phyloP scores from a whole-genome alignment of 2,113 vertebrate genomes.

The Smithornis capensis region DNA sequence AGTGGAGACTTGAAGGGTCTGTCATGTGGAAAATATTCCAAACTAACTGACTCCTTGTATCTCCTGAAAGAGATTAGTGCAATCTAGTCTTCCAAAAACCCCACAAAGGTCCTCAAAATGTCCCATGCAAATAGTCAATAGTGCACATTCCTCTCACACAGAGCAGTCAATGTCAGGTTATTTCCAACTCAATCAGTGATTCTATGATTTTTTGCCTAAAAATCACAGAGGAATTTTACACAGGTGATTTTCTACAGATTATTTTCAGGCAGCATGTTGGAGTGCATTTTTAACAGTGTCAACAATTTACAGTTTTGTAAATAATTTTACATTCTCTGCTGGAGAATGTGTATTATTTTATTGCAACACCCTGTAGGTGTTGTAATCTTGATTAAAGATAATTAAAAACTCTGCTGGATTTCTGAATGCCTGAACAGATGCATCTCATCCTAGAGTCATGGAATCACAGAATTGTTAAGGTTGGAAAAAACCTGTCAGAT shows the following conservation, averaged over 20 bases:
- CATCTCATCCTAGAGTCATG: neutral
- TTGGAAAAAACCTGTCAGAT: neutral
- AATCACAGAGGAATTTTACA: neutral
- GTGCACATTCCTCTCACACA: neutral
- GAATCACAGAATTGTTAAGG: neutral
- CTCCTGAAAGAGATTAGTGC: neutral
- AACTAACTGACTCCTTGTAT: rapidly evolving
- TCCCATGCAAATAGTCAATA: neutral
- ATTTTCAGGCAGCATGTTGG: neutral
- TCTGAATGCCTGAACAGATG: neutral
- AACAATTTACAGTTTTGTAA: neutral
- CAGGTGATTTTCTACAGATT: neutral
- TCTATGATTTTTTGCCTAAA: neutral
- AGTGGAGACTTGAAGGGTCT: neutral
- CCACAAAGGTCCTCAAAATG: neutral
- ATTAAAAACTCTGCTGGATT: neutral
- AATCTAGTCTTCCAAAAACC: neutral
- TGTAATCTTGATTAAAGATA: neutral
- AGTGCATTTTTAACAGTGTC: neutral
- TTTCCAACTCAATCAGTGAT: neutral
- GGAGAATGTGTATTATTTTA: neutral
- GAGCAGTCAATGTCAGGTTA: neutral
- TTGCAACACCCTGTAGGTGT: neutral
- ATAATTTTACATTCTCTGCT: neutral
- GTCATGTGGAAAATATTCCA: rapidly evolving